Evolutionary conservation across 2,888 invertebrate genomes (phyloP), one percentile per base, ranked within the genome.

Genomic region (Scaptomyza tumidula): DNA sequence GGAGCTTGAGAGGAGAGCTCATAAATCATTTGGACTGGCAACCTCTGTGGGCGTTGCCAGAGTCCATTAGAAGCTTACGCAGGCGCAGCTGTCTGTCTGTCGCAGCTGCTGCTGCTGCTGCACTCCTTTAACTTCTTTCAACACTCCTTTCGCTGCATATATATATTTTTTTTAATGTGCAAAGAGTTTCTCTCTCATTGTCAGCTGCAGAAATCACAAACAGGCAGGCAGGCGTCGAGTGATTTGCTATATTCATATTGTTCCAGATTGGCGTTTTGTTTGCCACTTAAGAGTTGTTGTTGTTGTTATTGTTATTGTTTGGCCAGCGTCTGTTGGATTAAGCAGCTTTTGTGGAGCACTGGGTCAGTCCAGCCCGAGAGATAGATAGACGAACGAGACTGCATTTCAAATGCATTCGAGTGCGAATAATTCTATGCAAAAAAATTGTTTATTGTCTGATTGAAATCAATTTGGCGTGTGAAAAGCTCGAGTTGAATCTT

Each of bases 1-100:
- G 67, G 62, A 62, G 78, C 78, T 14, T 14, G 29, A 11, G 53
- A 59, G 74, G 63, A 35, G 52, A 24, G 73, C 81, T 69, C 88
- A 86, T 86, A 85, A 85, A 85, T 85, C 87, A 88, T 78, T 73
- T 77, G 71, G 71, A 64, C 64, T 60, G 67, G 63, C 65, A 58
- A 69, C 60, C 60, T 48, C 58, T 61, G 87, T 85, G 87, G 88
- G 84, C 84, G 84, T 88, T 70, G 65, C 82, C 82, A 43, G 78
- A 16, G 82, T 88, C 88, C 88, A 86, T 84, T 88, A 84, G 88
- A 88, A 84, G 79, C 69, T 71, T 78, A 81, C 88, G 85, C 80
- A 80, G 75, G 69, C 78, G 85, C 84, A 86, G 82, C 76, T 68
- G 41, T 41, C 16, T 67, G 6, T 39, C 14, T 39, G 78, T 55